A percentile compares a stretch with the other conserved stretches of the same genome.
These are phyloP conservation scores for Fratercula arctica DNA, from an alignment of 2,797 vertebrate genomes.

Conservation along the genomic window DNA sequence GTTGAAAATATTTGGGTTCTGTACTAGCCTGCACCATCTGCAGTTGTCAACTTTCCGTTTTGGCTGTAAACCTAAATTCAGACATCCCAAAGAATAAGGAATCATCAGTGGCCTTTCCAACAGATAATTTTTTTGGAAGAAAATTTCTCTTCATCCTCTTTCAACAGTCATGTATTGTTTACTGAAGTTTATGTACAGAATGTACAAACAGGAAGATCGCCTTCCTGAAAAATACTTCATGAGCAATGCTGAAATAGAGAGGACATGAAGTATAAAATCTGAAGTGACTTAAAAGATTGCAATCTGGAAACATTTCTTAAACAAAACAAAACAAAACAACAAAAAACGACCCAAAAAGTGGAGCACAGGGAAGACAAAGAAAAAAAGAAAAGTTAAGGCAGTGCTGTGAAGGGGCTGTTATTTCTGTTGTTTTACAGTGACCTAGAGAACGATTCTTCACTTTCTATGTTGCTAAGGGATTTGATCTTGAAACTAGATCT, in stretches of 20 bases:
- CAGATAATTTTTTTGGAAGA: constrained; percentile 60
- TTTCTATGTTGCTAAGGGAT: neutral
- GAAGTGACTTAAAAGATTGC: constrained; percentile 61
- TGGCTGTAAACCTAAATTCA: constrained; percentile 55
- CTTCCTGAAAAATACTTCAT: constrained; percentile 78
- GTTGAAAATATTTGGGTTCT: constrained; percentile 49
- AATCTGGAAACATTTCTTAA: constrained; percentile 39
- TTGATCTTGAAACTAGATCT: neutral
- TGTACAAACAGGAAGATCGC: constrained; percentile 77
- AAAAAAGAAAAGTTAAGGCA: neutral
- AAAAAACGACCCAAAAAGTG: neutral
- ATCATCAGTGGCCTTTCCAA: constrained; percentile 41
- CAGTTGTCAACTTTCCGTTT: constrained; percentile 49
- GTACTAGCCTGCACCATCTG: constrained; percentile 34
- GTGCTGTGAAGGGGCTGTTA: constrained; percentile 29
- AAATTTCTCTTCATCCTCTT: constrained; percentile 54
- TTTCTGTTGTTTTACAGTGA: constrained; percentile 52
- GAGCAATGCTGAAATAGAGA: constrained; percentile 62
- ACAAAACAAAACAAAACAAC: constrained; percentile 4
- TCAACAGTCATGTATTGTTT: constrained; percentile 70
- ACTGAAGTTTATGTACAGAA: constrained; percentile 74
- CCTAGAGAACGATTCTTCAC: neutral
- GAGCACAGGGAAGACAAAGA: neutral
- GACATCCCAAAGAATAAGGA: constrained; percentile 51
- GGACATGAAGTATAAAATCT: constrained; percentile 62